Percentiles rank a stretch among this genome's conserved stretches.
phyloP scores from a whole-genome alignment of 2,113 vertebrate genomes.

The Vidua macroura region DNA sequence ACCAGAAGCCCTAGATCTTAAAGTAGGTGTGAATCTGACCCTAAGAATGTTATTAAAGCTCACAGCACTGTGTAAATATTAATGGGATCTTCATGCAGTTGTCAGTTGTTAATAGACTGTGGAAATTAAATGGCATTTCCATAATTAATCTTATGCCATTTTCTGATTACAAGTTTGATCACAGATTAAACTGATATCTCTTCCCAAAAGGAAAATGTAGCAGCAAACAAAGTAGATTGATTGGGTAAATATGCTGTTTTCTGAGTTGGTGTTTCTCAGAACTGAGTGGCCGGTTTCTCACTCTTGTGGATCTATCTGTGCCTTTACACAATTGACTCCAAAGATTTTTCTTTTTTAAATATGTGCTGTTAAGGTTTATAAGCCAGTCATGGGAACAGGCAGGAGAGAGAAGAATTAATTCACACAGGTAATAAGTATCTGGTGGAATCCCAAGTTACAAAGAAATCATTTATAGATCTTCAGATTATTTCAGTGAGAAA shows the following conservation, averaged over 20 bases:
- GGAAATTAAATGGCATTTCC: slow-evolving; percentile 68
- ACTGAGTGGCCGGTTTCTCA: not conserved
- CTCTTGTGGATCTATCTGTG: not conserved
- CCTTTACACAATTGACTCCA: not conserved
- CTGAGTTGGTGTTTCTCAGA: not conserved
- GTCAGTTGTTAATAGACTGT: slow-evolving; percentile 65
- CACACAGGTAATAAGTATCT: not conserved
- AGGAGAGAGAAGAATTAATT: not conserved
- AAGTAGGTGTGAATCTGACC: not conserved
- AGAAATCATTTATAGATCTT: not conserved
- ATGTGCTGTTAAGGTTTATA: not conserved
- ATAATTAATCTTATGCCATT: slow-evolving; percentile 68
- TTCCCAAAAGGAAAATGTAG: slow-evolving; percentile 23
- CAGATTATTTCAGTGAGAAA: not conserved
- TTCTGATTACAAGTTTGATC: slow-evolving; percentile 72
- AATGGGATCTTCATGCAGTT: slow-evolving; percentile 55
- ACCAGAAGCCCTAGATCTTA: not conserved
- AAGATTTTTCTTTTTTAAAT: not conserved
- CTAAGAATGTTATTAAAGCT: slow-evolving; percentile 11
- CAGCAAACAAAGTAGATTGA: not conserved
- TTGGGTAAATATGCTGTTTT: not conserved
- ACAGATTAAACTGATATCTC: slow-evolving; percentile 45
- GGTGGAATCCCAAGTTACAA: not conserved
- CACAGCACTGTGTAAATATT: slow-evolving; percentile 46
- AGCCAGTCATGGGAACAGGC: not conserved